These are phyloP conservation scores for Scylla paramamosain DNA, from an alignment of 1,140 invertebrate species.

Conservation along the genomic window DNA sequence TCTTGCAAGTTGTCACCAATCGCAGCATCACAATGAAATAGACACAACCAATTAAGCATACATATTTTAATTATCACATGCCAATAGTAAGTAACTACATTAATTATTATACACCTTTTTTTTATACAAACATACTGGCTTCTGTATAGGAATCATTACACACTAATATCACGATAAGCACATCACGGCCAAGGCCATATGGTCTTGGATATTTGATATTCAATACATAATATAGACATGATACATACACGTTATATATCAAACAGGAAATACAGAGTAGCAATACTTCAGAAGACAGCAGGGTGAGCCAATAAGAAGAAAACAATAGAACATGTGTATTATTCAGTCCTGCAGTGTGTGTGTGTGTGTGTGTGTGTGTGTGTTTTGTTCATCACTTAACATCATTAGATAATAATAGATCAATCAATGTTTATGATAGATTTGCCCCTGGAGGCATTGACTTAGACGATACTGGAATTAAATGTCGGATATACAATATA, in stretches of 20 bases:
- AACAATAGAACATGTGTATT: too few relatives aligned
- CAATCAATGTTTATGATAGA: too few relatives aligned
- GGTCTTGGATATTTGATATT: neutral
- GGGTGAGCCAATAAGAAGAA: too few relatives aligned
- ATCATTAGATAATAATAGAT: too few relatives aligned
- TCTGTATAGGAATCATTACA: neutral
- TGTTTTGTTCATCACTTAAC: neutral
- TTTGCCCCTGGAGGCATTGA: too few relatives aligned
- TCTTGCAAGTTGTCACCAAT: too few relatives aligned
- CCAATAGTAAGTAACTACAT: neutral
- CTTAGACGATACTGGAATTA: too few relatives aligned
- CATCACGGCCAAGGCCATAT: neutral
- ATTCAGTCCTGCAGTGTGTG: too few relatives aligned
- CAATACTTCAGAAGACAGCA: neutral
- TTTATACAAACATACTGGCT: neutral
- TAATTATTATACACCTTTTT: neutral
- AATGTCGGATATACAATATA: neutral
- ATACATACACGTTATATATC: neutral
- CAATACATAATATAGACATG: too few relatives aligned
- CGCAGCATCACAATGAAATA: neutral
- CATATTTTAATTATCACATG: neutral
- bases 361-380: slow-evolving; percentile 50
- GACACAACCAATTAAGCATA: neutral
- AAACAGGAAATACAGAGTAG: too few relatives aligned
- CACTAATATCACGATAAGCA: neutral